Evolutionary conservation across 2,888 invertebrate genomes (phyloP).

Genomic region (Allophyes oxyacanthae): DNA sequence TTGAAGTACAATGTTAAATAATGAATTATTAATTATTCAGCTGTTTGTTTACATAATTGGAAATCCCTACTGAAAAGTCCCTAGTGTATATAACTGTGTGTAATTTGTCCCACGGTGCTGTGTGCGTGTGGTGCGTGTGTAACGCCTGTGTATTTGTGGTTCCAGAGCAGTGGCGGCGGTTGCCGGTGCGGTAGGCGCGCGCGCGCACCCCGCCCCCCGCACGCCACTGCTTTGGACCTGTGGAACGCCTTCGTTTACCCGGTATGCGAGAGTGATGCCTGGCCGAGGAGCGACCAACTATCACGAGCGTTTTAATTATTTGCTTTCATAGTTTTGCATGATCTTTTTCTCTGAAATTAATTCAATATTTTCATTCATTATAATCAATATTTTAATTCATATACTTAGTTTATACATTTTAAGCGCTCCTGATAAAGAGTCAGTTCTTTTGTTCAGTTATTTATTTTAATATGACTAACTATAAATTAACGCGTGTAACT

Average conservation of each 20-base stretch:
- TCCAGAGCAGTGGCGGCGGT: constrained; percentile 90
- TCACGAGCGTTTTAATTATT: constrained; percentile 56
- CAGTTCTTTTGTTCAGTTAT: constrained; percentile 60
- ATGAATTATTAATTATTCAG: neutral
- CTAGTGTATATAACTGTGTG: constrained; percentile 52
- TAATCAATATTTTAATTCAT: neutral
- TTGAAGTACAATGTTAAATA: no score
- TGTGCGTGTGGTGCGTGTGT: constrained; percentile 72
- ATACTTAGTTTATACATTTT: constrained; percentile 6
- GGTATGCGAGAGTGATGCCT: constrained; percentile 88
- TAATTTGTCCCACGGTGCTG: constrained; percentile 57
- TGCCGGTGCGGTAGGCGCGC: constrained; percentile 89
- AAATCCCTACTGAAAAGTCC: constrained; percentile 16
- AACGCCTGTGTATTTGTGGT: constrained; percentile 87
- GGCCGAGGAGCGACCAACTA: constrained; percentile 77
- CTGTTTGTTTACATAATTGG: constrained; percentile 19
- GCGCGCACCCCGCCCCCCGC: constrained; percentile 91
- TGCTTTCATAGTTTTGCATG: constrained; percentile 42
- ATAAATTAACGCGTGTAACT: constrained; percentile 35
- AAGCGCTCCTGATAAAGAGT: constrained; percentile 56
- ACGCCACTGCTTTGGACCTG: constrained; percentile 91
- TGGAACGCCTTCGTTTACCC: constrained; percentile 91
- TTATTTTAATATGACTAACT: constrained; percentile 23
- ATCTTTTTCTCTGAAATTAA: constrained; percentile 2
- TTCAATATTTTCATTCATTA: no score